These are phyloP conservation scores for Sphaeridia pumilis DNA, from an alignment of 2,888 invertebrate species.

Conservation along the genomic window DNA sequence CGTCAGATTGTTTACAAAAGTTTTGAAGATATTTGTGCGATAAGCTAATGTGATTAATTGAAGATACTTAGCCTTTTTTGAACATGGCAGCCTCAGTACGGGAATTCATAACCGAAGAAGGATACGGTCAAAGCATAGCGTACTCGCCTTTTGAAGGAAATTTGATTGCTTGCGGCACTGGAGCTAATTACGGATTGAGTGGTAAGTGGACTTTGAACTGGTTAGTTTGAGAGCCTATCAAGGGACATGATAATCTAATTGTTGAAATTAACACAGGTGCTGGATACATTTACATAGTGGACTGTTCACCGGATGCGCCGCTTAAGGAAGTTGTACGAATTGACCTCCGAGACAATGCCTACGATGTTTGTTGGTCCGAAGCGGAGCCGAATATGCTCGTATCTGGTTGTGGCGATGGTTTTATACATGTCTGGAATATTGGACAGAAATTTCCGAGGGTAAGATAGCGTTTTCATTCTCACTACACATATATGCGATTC, in stretches of 20 bases:
- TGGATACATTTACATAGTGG: slow-evolving; percentile 60
- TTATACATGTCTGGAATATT: slow-evolving; percentile 64
- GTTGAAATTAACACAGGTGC: slow-evolving; percentile 51
- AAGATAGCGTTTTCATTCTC: too few relatives aligned
- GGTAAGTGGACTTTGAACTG: too few relatives aligned
- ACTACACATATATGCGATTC: too few relatives aligned
- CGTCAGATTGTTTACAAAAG: too few relatives aligned
- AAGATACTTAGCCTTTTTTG: too few relatives aligned
- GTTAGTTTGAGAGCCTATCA: too few relatives aligned
- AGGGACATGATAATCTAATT: too few relatives aligned
- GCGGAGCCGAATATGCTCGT: slow-evolving; percentile 57
- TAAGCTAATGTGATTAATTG: too few relatives aligned
- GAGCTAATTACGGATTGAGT: slow-evolving; percentile 65
- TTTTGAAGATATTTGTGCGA: too few relatives aligned
- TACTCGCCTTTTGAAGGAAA: slow-evolving; percentile 60
- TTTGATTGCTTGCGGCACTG: slow-evolving; percentile 60
- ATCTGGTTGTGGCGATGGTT: slow-evolving; percentile 70
- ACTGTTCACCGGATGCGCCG: slow-evolving; percentile 49
- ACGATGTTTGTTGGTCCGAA: slow-evolving; percentile 79
- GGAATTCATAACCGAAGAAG: slow-evolving; percentile 39
- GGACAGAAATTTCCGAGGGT: slow-evolving; percentile 33
- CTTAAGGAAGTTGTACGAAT: slow-evolving; percentile 50
- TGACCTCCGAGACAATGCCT: slow-evolving; percentile 62
- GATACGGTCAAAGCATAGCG: slow-evolving; percentile 70
- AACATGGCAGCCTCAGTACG: too few relatives aligned